phyloP scores from a whole-genome alignment of 2,113 vertebrate genomes.

The Pluvianellus socialis region DNA sequence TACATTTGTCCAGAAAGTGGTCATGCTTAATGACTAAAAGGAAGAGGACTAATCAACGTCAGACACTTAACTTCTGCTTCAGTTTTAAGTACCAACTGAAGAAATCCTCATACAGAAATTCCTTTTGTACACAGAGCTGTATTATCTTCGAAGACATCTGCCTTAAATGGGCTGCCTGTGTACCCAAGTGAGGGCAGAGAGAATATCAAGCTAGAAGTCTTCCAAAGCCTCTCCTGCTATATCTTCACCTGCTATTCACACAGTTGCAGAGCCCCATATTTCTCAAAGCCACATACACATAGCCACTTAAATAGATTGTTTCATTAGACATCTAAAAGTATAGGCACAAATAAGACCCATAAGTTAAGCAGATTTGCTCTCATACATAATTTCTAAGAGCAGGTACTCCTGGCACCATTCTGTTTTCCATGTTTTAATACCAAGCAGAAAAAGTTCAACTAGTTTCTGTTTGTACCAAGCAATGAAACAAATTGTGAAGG shows the following conservation, averaged over 20 bases:
- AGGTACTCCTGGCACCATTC: not conserved
- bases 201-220: not conserved
- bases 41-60: not conserved
- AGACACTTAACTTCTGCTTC: not conserved
- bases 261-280: not conserved
- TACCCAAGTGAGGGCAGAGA: not conserved
- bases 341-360: not conserved
- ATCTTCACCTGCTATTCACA: not conserved
- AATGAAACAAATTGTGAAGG: not conserved
- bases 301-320: not conserved
- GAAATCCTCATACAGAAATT: not conserved
- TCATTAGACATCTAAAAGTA: not conserved
- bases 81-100: not conserved
- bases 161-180: accelerated
- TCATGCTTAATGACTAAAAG: not conserved
- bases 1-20: not conserved
- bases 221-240: not conserved
- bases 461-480: not conserved
- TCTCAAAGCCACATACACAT: not conserved
- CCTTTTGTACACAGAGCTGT: not conserved
- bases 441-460: not conserved
- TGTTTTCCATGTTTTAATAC: not conserved
- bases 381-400: not conserved
- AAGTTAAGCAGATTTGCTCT: not conserved
- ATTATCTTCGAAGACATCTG: not conserved